Evolutionary conservation across 2,888 invertebrate genomes (phyloP), one percentile per base, ranked within the genome.

Genomic region (Galerucella calmariensis): DNA sequence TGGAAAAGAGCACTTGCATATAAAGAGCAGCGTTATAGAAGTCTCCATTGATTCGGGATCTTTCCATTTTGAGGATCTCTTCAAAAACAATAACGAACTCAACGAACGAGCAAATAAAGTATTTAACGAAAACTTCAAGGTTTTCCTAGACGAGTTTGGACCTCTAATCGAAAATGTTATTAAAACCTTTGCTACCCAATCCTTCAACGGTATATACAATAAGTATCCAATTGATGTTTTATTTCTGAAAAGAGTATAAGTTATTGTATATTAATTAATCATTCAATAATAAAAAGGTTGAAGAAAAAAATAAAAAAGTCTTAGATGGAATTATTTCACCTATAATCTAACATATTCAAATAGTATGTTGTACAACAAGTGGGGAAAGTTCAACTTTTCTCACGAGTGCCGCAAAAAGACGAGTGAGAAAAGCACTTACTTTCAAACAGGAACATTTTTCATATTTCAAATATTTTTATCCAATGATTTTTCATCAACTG

Each of bases 51-150:
- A 90, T 0, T 87, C 89, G 59, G 92, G 91, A 0, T 86, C 89
- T 20, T 87, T 94, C 77, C 88, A 91, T 73, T 87, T 94, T 67
- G 91, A 92, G 12, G 91, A 93, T 84, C 88, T 94, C 0, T 94
- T 94, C 81, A 91, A 92, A 59, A 92, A 92, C 1, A 82, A 83
- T 65, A 91, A 93, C 75, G 87, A 88, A 56, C 11, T 85, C 87
- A 92, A 92, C 24, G 88, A 90, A 6, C 90, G 91, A 6, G 92
- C 94, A 90, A 94, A 94, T 83, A 86, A 89, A 46, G 92, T 93
- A 82, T 86, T 94, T 11, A 94, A 94, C 82, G 92, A 93, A 46
- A 93, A 94, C 84, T 93, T 93, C 92, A 88, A 90, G 79, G 88
- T 88, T 12, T 87, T 94, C 5, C 88, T 91, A 0, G 90, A 90